A percentile compares a stretch with the other conserved stretches of the same genome.
These are phyloP conservation scores for Thymelicus sylvestris DNA, from an alignment of 2,888 invertebrate genomes.

Conservation along the genomic window DNA sequence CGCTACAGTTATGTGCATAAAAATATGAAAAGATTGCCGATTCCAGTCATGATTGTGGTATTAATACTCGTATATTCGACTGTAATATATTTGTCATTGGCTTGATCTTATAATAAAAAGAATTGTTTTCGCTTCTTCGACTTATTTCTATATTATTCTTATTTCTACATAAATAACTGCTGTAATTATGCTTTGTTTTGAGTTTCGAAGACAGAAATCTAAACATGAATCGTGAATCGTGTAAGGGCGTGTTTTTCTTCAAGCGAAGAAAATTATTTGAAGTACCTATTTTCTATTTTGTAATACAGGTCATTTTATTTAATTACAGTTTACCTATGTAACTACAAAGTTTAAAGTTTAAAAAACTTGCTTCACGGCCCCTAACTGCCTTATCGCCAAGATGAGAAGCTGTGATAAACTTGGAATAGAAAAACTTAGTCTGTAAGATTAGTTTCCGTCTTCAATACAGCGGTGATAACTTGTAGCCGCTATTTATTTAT, in stretches of 20 bases:
- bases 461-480: not conserved
- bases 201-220: no score
- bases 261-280: no score
- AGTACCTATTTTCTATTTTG: no score
- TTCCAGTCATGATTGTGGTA: not conserved
- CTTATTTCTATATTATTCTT: no score
- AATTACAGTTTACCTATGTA: not conserved
- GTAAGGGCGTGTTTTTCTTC: no score
- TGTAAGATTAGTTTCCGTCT: not conserved
- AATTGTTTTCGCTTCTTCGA: no score
- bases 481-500: not conserved
- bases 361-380: conserved; percentile 3
- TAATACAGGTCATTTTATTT: not conserved
- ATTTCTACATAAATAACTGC: no score
- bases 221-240: no score
- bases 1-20: conserved; percentile 7
- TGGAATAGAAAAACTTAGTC: conserved; percentile 7
- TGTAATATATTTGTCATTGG: no score
- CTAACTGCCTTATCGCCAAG: not conserved
- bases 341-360: not conserved
- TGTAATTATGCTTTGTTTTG: no score
- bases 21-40: not conserved
- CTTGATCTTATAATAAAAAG: no score
- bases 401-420: conserved; percentile 1
- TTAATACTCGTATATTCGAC: no score